Percentiles rank a stretch among this genome's conserved stretches.
phyloP scores from a whole-genome alignment of 2,888 invertebrate species.

The Seira sanloemensis region DNA sequence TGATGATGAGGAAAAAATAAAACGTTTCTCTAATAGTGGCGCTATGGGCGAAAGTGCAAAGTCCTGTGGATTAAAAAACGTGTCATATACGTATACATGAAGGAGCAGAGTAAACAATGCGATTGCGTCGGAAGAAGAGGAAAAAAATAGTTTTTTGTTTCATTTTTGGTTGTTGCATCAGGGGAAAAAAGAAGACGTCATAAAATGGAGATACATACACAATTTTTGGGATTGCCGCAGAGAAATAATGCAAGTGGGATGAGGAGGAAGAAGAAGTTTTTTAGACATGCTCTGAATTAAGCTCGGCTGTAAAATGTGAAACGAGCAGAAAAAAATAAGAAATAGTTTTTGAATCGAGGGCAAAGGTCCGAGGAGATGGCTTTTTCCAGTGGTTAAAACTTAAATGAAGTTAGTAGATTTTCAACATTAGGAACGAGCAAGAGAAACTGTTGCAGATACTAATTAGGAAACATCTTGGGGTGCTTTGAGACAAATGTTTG shows the following conservation, averaged over 20 bases:
- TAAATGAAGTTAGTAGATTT: too few relatives aligned
- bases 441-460: too few relatives aligned
- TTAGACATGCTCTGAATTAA: too few relatives aligned
- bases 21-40: conserved; percentile 38
- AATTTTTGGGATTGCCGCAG: not conserved
- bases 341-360: not conserved
- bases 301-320: too few relatives aligned
- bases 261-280: too few relatives aligned
- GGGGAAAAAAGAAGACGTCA: not conserved
- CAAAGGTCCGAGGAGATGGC: too few relatives aligned
- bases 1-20: conserved; percentile 11
- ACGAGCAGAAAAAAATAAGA: not conserved
- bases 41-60: conserved; percentile 70
- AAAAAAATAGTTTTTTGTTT: not conserved
- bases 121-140: not conserved
- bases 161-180: not conserved
- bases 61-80: conserved; percentile 40
- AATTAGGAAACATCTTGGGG: too few relatives aligned
- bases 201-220: too few relatives aligned
- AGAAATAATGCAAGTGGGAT: too few relatives aligned
- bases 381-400: too few relatives aligned
- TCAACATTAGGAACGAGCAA: too few relatives aligned
- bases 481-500: too few relatives aligned
- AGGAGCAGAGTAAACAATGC: not conserved
- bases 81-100: not conserved